These are phyloP conservation scores for Urocolius indicus DNA, from an alignment of 2,113 vertebrate genomes.

Conservation along the genomic window DNA sequence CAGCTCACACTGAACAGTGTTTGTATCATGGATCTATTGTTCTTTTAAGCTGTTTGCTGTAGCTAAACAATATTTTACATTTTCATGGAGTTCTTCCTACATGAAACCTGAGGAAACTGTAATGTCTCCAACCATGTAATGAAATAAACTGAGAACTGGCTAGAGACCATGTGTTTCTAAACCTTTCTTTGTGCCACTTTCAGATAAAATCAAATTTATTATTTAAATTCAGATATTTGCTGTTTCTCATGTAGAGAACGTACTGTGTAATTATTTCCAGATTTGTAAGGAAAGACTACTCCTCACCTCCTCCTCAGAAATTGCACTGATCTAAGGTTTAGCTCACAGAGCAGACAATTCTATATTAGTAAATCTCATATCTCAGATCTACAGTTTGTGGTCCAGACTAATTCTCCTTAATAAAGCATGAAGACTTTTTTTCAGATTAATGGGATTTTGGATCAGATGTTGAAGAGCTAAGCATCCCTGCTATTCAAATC, in stretches of 20 bases:
- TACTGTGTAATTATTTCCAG: not conserved
- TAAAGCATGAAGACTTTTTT: not conserved
- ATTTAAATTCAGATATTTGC: not conserved
- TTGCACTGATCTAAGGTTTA: not conserved
- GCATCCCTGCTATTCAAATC: not conserved
- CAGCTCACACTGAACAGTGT: not conserved
- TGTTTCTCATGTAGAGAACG: not conserved
- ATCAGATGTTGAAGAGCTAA: not conserved
- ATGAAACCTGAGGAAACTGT: not conserved
- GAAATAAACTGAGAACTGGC: not conserved
- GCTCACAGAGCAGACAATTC: not conserved
- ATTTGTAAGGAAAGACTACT: not conserved
- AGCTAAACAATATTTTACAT: not conserved
- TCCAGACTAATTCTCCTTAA: not conserved
- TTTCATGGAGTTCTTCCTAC: not conserved
- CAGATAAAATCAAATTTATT: not conserved
- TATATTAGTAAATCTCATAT: not conserved
- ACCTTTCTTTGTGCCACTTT: not conserved
- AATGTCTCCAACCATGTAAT: not conserved
- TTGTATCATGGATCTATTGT: not conserved
- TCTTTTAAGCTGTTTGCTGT: fast-evolving
- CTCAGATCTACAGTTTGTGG: not conserved
- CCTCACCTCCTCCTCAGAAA: not conserved
- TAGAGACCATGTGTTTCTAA: not conserved
- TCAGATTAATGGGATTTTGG: not conserved